Percentiles rank a stretch among this genome's conserved stretches.
Conservation (phyloP, 2,113 vertebrate genomes). For the Vimba vimba region DNA sequence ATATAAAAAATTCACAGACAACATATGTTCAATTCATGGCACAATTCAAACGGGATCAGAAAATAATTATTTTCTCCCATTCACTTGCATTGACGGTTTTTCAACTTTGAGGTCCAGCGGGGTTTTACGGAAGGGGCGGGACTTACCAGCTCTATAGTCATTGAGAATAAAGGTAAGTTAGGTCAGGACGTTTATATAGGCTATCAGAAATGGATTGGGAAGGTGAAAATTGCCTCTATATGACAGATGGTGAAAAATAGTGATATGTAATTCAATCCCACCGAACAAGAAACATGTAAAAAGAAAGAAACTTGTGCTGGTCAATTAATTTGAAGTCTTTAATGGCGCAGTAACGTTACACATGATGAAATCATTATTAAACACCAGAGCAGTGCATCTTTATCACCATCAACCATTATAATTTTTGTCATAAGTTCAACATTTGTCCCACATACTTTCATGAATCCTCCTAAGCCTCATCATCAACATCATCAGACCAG, state of each 20-base stretch:
- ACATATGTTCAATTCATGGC: too few species aligned
- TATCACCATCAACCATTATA: not conserved
- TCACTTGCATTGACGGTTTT: too few species aligned
- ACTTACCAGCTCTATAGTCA: too few species aligned
- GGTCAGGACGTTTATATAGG: not conserved
- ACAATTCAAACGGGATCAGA: too few species aligned
- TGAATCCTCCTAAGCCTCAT: not conserved
- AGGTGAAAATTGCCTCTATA: not conserved
- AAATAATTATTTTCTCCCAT: too few species aligned
- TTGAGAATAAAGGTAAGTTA: not conserved
- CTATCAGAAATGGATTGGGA: not conserved
- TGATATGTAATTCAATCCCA: not conserved
- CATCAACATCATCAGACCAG: not conserved
- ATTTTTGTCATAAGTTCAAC: not conserved
- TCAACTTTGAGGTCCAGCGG: too few species aligned
- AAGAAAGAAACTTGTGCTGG: not conserved
- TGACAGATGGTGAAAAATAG: not conserved
- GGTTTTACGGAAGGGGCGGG: too few species aligned
- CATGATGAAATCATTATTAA: not conserved
- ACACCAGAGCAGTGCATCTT: slow-evolving; percentile 4
- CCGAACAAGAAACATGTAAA: not conserved
- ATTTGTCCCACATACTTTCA: not conserved
- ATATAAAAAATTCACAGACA: too few species aligned
- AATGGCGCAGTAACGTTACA: not conserved
- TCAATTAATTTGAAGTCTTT: not conserved